Percentiles rank a stretch among this genome's conserved stretches.
These are phyloP conservation scores for Laothoe populi DNA, from an alignment of 2,888 invertebrate species.

Conservation along the genomic window DNA sequence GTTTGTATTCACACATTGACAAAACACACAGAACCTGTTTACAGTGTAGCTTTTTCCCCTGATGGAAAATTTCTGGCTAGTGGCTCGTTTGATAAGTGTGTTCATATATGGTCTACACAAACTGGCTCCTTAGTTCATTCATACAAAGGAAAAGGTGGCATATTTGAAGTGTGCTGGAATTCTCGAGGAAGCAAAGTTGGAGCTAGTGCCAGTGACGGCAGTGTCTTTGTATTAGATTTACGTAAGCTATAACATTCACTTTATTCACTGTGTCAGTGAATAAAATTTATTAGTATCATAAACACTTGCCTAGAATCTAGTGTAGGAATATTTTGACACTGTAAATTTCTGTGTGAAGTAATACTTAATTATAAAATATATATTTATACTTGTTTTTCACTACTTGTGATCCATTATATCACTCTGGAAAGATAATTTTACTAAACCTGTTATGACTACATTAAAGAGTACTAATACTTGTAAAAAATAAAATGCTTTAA, in stretches of 20 bases:
- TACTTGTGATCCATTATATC: not conserved
- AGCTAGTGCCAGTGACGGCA: conserved; percentile 99
- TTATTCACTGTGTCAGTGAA: conserved; percentile 24
- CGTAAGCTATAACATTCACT: conserved; percentile 88
- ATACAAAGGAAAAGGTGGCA: conserved; percentile 99
- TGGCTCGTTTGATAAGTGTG: conserved; percentile 99
- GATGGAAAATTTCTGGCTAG: conserved; percentile 99
- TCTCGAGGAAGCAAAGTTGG: conserved; percentile 99
- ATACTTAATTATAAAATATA: not conserved
- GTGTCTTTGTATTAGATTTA: conserved; percentile 96
- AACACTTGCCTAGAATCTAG: not conserved
- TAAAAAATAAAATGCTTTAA: too few relatives aligned
- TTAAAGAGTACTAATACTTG: too few relatives aligned
- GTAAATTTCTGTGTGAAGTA: conserved; percentile 1
- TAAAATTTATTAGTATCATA: conserved; percentile 10
- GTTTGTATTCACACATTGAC: conserved; percentile 97
- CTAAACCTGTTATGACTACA: too few relatives aligned
- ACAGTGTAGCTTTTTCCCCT: conserved; percentile 99
- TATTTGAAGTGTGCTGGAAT: conserved; percentile 99
- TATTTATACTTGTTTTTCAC: not conserved
- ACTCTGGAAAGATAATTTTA: not conserved
- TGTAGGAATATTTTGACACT: not conserved
- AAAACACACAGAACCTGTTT: conserved; percentile 98
- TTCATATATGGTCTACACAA: conserved; percentile 99
- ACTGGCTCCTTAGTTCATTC: conserved; percentile 98